These are phyloP conservation scores for Polypedilum vanderplanki DNA, from an alignment of 1,140 invertebrate species.

Conservation along the genomic window DNA sequence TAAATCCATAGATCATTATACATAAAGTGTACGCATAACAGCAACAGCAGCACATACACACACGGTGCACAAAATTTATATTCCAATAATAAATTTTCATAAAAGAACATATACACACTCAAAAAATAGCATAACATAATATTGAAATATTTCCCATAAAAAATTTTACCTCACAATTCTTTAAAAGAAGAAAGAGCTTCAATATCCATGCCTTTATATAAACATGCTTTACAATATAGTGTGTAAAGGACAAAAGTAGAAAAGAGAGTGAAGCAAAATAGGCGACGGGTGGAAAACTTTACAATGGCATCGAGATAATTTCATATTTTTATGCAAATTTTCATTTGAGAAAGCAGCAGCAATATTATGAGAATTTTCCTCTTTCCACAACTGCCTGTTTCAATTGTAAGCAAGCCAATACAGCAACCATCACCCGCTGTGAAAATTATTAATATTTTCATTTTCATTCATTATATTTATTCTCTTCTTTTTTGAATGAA, in stretches of 20 bases:
- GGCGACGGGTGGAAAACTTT: background rate
- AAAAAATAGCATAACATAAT: background rate
- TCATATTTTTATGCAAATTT: background rate
- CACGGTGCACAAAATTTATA: too few relatives aligned
- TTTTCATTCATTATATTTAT: background rate
- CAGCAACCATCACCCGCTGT: background rate
- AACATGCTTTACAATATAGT: background rate
- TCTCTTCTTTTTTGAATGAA: background rate
- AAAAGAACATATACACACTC: too few relatives aligned
- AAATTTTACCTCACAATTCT: background rate
- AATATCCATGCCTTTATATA: background rate
- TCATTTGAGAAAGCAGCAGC: background rate
- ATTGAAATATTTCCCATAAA: background rate
- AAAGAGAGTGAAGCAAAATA: too few relatives aligned
- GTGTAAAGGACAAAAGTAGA: background rate
- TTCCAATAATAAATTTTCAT: too few relatives aligned
- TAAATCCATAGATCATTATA: too few relatives aligned
- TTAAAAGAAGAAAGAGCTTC: background rate
- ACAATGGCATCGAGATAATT: background rate
- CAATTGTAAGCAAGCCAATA: background rate
- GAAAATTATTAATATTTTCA: slow-evolving; percentile 1
- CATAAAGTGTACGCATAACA: too few relatives aligned
- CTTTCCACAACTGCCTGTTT: background rate
- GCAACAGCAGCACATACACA: too few relatives aligned
- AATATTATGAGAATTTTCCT: background rate